Conservation (phyloP, 2,888 invertebrate species). For the Portevinia maculata region DNA sequence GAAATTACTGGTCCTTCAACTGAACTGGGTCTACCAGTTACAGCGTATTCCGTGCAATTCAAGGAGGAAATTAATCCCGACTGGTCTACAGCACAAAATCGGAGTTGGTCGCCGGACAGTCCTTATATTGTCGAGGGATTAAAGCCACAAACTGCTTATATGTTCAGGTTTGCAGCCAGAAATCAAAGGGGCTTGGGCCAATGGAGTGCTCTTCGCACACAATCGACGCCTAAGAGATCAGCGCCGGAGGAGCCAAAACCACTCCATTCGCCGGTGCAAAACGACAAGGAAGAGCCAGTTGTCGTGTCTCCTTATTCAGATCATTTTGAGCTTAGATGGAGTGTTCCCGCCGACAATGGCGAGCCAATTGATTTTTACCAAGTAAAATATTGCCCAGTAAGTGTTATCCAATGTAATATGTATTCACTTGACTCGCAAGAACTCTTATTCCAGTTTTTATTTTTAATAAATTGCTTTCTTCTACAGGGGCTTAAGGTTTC, state of each 20-base stretch:
- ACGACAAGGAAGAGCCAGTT: conserved; percentile 83
- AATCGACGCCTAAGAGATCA: conserved; percentile 90
- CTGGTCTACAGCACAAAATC: conserved; percentile 88
- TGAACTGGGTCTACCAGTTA: conserved; percentile 89
- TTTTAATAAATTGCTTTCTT: not conserved
- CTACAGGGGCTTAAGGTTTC: conserved; percentile 87
- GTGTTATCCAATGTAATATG: conserved; percentile 79
- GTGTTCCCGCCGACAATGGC: conserved; percentile 93
- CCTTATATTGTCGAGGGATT: conserved; percentile 92
- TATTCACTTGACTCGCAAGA: no score
- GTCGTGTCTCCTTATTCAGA: conserved; percentile 88
- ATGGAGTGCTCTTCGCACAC: conserved; percentile 87
- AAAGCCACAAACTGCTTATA: conserved; percentile 89
- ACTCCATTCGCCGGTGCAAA: conserved; percentile 83
- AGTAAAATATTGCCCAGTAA: conserved; percentile 91
- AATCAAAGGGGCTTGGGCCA: conserved; percentile 92
- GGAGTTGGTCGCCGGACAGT: conserved; percentile 91
- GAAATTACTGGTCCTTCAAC: conserved; percentile 89
- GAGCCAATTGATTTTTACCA: conserved; percentile 93
- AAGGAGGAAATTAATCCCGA: conserved; percentile 86
- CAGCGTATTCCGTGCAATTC: conserved; percentile 90
- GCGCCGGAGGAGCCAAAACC: conserved; percentile 90
- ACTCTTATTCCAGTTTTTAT: not conserved
- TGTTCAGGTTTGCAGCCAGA: conserved; percentile 91
- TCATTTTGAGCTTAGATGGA: conserved; percentile 92